These are phyloP conservation scores for Protobothrops flavoviridis DNA, from an alignment of 2,113 vertebrate species.

Conservation along the genomic window DNA sequence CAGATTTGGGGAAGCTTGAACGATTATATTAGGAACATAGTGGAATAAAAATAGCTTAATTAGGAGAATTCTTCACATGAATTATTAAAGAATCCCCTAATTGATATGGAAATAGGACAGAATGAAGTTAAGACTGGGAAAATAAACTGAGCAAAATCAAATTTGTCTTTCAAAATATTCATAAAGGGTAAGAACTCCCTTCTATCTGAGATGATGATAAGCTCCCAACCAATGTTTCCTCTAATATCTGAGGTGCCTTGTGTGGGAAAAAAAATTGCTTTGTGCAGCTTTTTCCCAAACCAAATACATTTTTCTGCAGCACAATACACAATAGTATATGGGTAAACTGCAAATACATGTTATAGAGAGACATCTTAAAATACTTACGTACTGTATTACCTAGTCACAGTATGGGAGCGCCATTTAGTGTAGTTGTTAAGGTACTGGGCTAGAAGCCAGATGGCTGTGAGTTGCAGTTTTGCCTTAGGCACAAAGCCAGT, in stretches of 20 bases:
- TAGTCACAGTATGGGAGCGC: not conserved
- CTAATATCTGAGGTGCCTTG: not conserved
- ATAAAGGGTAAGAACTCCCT: not conserved
- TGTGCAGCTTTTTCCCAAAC: not conserved
- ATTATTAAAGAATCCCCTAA: not conserved
- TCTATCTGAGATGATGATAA: not conserved
- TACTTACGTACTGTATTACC: not conserved
- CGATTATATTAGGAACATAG: not conserved
- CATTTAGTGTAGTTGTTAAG: not conserved
- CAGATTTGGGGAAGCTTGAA: not conserved
- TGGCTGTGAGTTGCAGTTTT: not conserved
- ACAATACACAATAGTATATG: not conserved
- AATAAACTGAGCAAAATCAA: not conserved
- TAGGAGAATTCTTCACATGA: not conserved
- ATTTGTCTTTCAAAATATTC: not conserved
- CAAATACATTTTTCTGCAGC: not conserved
- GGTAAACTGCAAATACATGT: not conserved
- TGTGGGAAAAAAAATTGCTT: not conserved
- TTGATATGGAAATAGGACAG: not conserved
- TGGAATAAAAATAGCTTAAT: not conserved
- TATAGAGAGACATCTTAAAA: not conserved
- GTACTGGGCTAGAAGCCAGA: not conserved
- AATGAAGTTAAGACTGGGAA: not conserved
- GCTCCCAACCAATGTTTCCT: not conserved
- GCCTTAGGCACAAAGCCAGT: not conserved